Conservation (phyloP, 2,888 invertebrate species). For the Plutella xylostella region DNA sequence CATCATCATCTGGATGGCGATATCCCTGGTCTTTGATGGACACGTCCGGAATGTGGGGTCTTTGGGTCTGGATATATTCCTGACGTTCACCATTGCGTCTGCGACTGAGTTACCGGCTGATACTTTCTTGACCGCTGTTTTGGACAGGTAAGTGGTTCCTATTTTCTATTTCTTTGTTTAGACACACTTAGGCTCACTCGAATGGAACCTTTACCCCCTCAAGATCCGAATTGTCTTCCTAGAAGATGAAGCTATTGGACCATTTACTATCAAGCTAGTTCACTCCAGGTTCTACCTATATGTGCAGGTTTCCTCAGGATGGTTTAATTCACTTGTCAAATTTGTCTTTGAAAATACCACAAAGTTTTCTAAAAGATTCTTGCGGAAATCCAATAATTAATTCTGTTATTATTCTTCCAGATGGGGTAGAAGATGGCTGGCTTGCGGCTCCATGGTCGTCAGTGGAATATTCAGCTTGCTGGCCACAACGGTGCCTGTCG, state of each 20-base stretch:
- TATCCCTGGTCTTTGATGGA: conserved; percentile 88
- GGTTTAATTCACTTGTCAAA: too few species aligned
- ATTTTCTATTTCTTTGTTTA: background rate
- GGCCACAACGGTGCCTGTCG: conserved; percentile 79
- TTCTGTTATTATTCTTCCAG: too few species aligned
- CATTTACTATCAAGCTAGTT: too few species aligned
- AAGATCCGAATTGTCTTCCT: background rate
- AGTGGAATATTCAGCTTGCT: conserved; percentile 85
- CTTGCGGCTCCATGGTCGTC: conserved; percentile 83
- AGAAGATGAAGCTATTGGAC: background rate
- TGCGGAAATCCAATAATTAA: too few species aligned
- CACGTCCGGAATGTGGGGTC: conserved; percentile 90
- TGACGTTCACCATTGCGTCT: conserved; percentile 86
- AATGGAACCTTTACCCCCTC: background rate
- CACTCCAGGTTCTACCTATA: too few species aligned
- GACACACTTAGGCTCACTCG: background rate
- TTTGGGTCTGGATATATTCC: conserved; percentile 81
- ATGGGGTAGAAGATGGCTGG: conserved; percentile 88
- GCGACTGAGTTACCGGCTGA: conserved; percentile 89
- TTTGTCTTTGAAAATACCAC: too few species aligned
- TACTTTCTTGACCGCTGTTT: conserved; percentile 76
- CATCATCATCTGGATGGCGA: conserved; percentile 86
- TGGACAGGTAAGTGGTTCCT: conserved; percentile 65
- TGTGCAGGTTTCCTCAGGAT: too few species aligned
- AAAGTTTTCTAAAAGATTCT: too few species aligned